Base-by-base conservation (phyloP, 2,888 invertebrate species). In the Boloria euphrosyne region DNA sequence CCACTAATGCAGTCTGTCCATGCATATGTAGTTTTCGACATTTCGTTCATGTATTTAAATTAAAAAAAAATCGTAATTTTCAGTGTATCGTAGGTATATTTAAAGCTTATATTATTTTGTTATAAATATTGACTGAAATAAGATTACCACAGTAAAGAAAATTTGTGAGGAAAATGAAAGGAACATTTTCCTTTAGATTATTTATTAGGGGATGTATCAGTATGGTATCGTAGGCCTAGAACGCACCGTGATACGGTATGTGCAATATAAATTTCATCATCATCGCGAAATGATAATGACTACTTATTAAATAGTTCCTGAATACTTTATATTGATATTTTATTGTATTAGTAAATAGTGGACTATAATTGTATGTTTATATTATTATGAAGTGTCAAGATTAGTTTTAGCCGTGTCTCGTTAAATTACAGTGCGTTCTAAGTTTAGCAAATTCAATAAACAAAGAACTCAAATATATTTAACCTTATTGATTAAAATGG, bases 381-480 rank as follows among this genome's bases (percentile, higher is more conserved):
- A 38, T 38, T 31, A 31, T 6, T 27, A 6, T 27, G 5, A 27
- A 31, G 31, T 38, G 2, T 57, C 17, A 6, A 57, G 7, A 46
- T 22, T 22, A 57, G 46, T 22, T 46, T 46, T 22, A 57, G 44
- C 44, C 22, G 44, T 55, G 55, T 57, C 57, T 44, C 57, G 44
- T 46, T 47, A 17, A 44, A 17, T 59, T 31, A 59, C 59, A 59
- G 59, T 59, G 59, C 49, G 59, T 59, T 59, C 59, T 59, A 59
- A 59, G 59, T 49, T 16, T 49, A 49, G 47, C 47, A 49, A 16
- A 59, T 59, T 46, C 46, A 44, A 59, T 59, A 47, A 47, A 59
- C 58, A 49, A 46, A 31, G 31, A 38, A 59, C 47, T 49, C 49
- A 49, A 31, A 49, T 38, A 49, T 17, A 31, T 47, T 47, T 16